Conservation (phyloP, 2,113 vertebrate species). For the Actenoides hombroni region DNA sequence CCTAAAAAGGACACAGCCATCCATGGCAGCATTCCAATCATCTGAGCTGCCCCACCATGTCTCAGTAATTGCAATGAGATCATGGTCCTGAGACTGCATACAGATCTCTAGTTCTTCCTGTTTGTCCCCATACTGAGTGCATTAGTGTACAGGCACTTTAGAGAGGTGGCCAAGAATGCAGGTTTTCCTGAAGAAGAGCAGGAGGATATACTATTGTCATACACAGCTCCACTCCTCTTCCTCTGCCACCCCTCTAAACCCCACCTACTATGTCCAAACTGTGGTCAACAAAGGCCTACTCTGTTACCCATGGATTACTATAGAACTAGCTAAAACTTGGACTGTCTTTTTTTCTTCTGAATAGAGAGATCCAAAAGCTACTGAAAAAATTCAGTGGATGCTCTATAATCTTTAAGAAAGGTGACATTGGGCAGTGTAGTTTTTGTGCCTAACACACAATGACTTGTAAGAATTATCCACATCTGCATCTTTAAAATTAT, state of each 20-base stretch:
- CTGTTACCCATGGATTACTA: not conserved
- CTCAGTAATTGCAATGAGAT: no score
- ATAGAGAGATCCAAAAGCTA: not conserved
- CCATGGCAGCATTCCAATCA: no score
- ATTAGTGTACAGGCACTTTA: no score
- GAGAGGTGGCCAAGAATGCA: no score
- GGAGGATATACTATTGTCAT: not conserved
- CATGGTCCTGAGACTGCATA: not conserved
- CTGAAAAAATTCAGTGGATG: not conserved
- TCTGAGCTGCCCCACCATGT: no score
- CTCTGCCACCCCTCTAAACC: no score
- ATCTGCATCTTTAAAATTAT: not conserved
- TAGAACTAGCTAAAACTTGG: not conserved
- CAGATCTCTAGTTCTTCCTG: not conserved
- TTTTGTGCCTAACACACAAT: not conserved
- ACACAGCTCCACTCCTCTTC: not conserved
- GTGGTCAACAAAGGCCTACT: not conserved
- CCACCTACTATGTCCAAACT: not conserved
- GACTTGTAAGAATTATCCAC: not conserved
- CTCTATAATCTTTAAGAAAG: not conserved
- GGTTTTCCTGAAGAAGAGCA: not conserved
- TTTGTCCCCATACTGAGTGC: no score
- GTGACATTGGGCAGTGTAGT: not conserved
- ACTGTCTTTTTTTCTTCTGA: not conserved
- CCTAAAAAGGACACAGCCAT: no score